Percentiles rank a stretch among this genome's conserved stretches.
Evolutionary conservation across 2,888 invertebrate genomes (phyloP).

Genomic region (Cybosia mesomella): DNA sequence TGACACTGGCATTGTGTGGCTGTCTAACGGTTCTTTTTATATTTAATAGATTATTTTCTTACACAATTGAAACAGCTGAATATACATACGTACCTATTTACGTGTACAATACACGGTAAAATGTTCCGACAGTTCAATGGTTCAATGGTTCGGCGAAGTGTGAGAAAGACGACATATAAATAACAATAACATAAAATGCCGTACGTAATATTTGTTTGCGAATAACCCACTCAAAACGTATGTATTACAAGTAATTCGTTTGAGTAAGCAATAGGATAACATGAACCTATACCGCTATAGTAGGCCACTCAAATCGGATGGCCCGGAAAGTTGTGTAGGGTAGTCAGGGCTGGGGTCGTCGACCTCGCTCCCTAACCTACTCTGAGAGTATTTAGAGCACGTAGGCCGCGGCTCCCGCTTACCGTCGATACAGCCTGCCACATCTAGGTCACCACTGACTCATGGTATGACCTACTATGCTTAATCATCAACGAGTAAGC

Average conservation of each 20-base stretch:
- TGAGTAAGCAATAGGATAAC: conserved; percentile 34
- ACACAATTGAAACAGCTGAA: conserved; percentile 37
- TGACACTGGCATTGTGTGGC: conserved; percentile 49
- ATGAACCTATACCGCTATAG: conserved; percentile 38
- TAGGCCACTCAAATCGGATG: conserved; percentile 57
- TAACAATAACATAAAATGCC: conserved; percentile 14
- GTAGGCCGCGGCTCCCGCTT: conserved; percentile 71
- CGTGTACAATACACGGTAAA: conserved; percentile 14
- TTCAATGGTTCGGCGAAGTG: conserved; percentile 11
- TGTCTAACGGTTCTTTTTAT: conserved; percentile 49
- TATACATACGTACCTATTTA: conserved; percentile 20
- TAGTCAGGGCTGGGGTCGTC: conserved; percentile 71
- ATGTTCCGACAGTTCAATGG: conserved; percentile 18
- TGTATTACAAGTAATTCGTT: conserved; percentile 27
- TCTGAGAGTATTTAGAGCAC: conserved; percentile 81
- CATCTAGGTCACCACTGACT: conserved; percentile 83
- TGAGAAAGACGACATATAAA: conserved; percentile 11
- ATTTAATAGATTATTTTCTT: conserved; percentile 45
- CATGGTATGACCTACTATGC: conserved; percentile 72
- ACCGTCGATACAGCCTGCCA: conserved; percentile 76
- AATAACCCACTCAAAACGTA: conserved; percentile 20
- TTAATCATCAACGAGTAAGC: conserved; percentile 72
- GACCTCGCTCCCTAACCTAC: conserved; percentile 85
- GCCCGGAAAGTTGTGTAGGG: conserved; percentile 71
- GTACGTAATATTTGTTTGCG: conserved; percentile 10